phyloP scores from a whole-genome alignment of 1,140 invertebrate species.

The Papilio helenus region DNA sequence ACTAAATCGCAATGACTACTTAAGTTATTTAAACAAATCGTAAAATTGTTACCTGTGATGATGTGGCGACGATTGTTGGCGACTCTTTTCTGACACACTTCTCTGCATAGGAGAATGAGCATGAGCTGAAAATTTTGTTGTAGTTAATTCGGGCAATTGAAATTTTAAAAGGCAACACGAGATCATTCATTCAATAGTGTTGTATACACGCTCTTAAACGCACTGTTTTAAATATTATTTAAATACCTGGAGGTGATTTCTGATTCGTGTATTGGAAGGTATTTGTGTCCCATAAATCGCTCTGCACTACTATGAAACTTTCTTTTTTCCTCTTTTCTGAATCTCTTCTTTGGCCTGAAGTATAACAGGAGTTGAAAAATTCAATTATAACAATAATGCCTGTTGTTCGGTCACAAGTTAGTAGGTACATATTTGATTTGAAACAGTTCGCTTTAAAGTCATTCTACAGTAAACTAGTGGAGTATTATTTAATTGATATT shows the following conservation, averaged over 20 bases:
- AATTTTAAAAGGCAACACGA: not conserved
- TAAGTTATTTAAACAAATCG: too few species aligned
- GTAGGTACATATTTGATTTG: too few species aligned
- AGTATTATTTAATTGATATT: too few species aligned
- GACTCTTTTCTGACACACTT: slow-evolving; percentile 84
- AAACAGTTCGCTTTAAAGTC: too few species aligned
- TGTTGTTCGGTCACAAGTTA: too few species aligned
- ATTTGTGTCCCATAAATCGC: slow-evolving; percentile 85
- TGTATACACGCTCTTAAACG: not conserved
- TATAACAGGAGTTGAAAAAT: slow-evolving; percentile 20
- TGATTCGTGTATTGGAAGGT: slow-evolving; percentile 84
- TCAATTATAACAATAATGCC: too few species aligned
- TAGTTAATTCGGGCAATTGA: not conserved
- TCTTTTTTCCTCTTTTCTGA: slow-evolving; percentile 83
- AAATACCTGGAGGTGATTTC: slow-evolving; percentile 80
- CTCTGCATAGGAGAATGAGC: slow-evolving; percentile 83
- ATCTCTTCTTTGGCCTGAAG: slow-evolving; percentile 79
- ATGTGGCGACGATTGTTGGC: slow-evolving; percentile 73
- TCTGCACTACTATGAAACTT: slow-evolving; percentile 85
- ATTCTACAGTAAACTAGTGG: too few species aligned
- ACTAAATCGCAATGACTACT: too few species aligned
- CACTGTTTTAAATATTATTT: too few species aligned
- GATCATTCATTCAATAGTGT: not conserved
- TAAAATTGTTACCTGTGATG: slow-evolving; percentile 64
- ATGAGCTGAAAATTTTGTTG: slow-evolving; percentile 56